Conservation (phyloP, 2,113 vertebrate genomes). For the Labeo catla region DNA sequence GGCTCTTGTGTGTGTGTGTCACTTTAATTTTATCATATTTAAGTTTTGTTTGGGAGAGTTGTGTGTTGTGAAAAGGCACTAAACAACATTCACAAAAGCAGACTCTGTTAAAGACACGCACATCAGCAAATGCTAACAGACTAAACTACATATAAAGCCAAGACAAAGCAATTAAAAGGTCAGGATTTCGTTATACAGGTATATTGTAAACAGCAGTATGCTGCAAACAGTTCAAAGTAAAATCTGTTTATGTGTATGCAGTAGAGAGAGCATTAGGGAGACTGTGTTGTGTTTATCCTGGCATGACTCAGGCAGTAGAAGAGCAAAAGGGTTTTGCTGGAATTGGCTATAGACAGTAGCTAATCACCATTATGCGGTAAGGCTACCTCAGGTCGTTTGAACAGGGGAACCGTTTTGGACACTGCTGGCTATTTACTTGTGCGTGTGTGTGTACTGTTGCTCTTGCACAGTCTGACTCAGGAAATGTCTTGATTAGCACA, state of each 20-base stretch:
- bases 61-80: slow-evolving; percentile 15
- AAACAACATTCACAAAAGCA: not conserved
- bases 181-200: not conserved
- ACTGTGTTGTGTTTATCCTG: slow-evolving; percentile 35
- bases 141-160: not conserved
- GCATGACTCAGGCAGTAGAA: not conserved
- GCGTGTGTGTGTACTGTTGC: slow-evolving; percentile 2
- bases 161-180: not conserved
- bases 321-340: slow-evolving; percentile 9
- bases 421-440: slow-evolving; percentile 41
- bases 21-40: slow-evolving; percentile 5
- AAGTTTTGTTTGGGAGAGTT: slow-evolving; percentile 6
- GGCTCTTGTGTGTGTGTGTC: slow-evolving; percentile 23
- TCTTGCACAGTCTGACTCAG: slow-evolving; percentile 8
- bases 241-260: slow-evolving; percentile 9
- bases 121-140: not conserved
- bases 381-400: slow-evolving; percentile 34
- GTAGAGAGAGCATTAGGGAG: slow-evolving; percentile 28
- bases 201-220: not conserved
- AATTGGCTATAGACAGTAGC: slow-evolving; percentile 43
- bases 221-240: not conserved
- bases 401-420: slow-evolving; percentile 29
- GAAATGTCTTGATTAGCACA: slow-evolving; percentile 31
- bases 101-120: not conserved
- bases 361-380: slow-evolving; percentile 42